These are phyloP conservation scores for Lacerta agilis DNA, from an alignment of 2,797 vertebrate genomes.

Conservation along the genomic window DNA sequence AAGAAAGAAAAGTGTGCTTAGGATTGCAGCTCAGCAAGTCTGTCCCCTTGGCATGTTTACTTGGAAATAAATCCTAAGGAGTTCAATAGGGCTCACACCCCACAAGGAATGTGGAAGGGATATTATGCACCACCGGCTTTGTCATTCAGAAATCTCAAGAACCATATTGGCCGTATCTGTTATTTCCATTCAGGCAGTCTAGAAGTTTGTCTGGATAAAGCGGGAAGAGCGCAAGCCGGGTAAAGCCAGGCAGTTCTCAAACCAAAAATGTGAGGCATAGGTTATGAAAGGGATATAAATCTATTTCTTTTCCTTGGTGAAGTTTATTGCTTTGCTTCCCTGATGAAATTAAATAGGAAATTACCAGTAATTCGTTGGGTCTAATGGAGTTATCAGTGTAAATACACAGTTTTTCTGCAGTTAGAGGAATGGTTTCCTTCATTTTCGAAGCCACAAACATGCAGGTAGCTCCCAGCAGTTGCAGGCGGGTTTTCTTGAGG, in stretches of 20 bases:
- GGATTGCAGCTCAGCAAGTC: not conserved
- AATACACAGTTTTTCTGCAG: slow-evolving; percentile 96
- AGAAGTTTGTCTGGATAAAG: not conserved
- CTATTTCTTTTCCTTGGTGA: not conserved
- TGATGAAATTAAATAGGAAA: slow-evolving; percentile 62
- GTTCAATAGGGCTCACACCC: not conserved
- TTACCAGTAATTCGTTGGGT: slow-evolving; percentile 95
- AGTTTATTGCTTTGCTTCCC: not conserved
- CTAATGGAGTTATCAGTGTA: slow-evolving; percentile 97
- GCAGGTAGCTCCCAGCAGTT: slow-evolving; percentile 95
- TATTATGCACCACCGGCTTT: not conserved
- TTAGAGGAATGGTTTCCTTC: slow-evolving; percentile 97
- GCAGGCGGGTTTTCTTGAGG: slow-evolving; percentile 90
- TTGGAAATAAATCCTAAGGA: not conserved
- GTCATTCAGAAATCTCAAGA: not conserved
- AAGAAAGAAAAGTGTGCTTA: not conserved
- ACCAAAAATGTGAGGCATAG: not conserved
- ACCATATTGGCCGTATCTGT: not conserved
- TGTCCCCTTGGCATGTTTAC: not conserved
- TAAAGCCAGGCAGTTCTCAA: not conserved
- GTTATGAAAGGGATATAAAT: not conserved
- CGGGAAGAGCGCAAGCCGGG: not conserved
- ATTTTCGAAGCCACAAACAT: slow-evolving; percentile 99
- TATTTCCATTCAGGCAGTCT: not conserved
- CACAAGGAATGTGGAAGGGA: not conserved